Evolutionary conservation across 1,140 invertebrate genomes (phyloP).

Genomic region (Macrotrachela quadricornifera): DNA sequence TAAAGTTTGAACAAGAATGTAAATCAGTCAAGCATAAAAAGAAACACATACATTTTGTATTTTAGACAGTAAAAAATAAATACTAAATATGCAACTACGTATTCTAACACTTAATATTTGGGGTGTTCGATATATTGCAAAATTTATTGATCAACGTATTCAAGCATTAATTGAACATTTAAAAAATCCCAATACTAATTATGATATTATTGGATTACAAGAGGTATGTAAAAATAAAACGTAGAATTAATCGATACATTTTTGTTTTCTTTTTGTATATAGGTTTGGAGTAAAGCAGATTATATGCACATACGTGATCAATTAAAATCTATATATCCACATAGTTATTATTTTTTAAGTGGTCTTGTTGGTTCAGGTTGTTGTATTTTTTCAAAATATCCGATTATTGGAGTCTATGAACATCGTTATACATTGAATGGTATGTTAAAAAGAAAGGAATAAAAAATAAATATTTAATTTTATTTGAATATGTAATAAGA

Average conservation of each 20-base stretch:
- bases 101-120: too few species aligned
- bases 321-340: neutral
- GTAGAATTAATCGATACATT: neutral
- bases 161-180: slow-evolving; percentile 3
- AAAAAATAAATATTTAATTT: too few species aligned
- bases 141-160: neutral
- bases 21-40: too few species aligned
- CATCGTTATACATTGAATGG: slow-evolving; percentile 7
- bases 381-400: slow-evolving; percentile 2
- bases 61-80: too few species aligned
- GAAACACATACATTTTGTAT: too few species aligned
- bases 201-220: slow-evolving; percentile 7
- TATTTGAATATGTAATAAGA: too few species aligned
- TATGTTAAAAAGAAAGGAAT: too few species aligned
- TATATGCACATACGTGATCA: neutral
- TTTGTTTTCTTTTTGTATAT: neutral
- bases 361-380: slow-evolving; percentile 7
- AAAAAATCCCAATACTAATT: neutral
- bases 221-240: neutral
- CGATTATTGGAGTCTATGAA: neutral
- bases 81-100: too few species aligned
- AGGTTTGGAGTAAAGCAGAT: neutral
- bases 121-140: too few species aligned
- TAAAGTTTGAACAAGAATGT: too few species aligned
- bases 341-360: neutral